Evolutionary conservation across 2,888 invertebrate genomes (phyloP), one percentile per base, ranked within the genome.

Genomic region (Enchytraeus crypticus): DNA sequence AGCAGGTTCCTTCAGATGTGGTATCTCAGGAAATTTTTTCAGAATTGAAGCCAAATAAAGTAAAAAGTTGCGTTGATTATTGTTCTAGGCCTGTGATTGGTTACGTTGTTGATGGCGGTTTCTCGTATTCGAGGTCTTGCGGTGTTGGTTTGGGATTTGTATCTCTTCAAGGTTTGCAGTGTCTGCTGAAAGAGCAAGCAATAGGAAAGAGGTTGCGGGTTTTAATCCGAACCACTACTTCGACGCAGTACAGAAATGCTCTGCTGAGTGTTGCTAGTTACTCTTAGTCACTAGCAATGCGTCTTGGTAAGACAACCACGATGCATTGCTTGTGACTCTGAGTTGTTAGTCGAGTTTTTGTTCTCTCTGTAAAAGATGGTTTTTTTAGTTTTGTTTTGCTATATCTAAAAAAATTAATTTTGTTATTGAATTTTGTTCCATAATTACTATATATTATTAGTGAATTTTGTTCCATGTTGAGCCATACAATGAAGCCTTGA

Each of bases 91-190:
- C 33, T 11, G 49, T 57, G 3, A 49, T 64, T n/a, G 66, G 66
- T 14, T 65, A 51, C 34, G 43, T 66, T 3, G 61, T 51, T 32
- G 49, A 57, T 18, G 64, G 63, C 23, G 57, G 61, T 14, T 63
- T 63, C 45, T 56, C 55, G n/a, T 55, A 56, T 33, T 30, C 60
- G 27, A 34, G 33, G n/a, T 64, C 64, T 1, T 27, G 38, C 21
- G 64, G 64, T 21, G 27, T 33, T 11, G 64, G 61, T 3, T 18
- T 60, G 18, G 66, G 63, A 3, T 66, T 63, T 49, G 63, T 66
- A 1, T 61, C 59, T 3, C 27, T 59, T 23, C 45, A 27, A 23
- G 66, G 59, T 38, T 49, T 66, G 45, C 33, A 21, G n/a, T 14
- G 45, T 18, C 30, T 65, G 32, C 21, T 60, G 4, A 33, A 60